A percentile compares a stretch with the other conserved stretches of the same genome.
Conservation (phyloP, 2,797 vertebrate genomes). For the Argyrosomus regius region DNA sequence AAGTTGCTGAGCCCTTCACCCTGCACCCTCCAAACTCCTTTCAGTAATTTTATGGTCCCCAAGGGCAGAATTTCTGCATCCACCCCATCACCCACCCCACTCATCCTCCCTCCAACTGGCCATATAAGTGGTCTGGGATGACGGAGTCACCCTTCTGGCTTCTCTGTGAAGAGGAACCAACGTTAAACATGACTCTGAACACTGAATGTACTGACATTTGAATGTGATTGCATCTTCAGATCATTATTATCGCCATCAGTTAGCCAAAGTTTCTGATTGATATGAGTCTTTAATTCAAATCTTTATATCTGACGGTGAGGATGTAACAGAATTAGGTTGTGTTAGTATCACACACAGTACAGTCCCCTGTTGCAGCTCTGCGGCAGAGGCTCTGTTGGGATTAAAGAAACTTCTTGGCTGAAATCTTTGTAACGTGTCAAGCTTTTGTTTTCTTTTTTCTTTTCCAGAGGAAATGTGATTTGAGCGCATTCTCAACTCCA, state of each 20-base stretch:
- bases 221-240: not conserved
- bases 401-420: constrained; percentile 49
- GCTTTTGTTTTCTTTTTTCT: constrained; percentile 34
- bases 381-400: constrained; percentile 25
- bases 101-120: constrained; percentile 58
- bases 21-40: constrained; percentile 44
- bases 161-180: not conserved
- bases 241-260: not conserved
- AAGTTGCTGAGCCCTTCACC: constrained; percentile 85
- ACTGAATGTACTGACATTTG: not conserved
- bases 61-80: constrained; percentile 66
- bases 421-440: constrained; percentile 47
- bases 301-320: not conserved
- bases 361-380: constrained; percentile 8
- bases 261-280: not conserved
- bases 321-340: not conserved
- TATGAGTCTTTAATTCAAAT: not conserved
- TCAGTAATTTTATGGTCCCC: constrained; percentile 87
- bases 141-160: constrained; percentile 16
- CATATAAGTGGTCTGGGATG: constrained; percentile 56
- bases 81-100: constrained; percentile 46
- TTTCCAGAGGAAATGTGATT: constrained; percentile 68
- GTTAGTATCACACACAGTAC: not conserved
- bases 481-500: constrained; percentile 31
- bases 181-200: not conserved